Percentiles rank a stretch among this genome's conserved stretches.
phyloP scores from a whole-genome alignment of 2,113 vertebrate species.

The Stigmatopora argus region DNA sequence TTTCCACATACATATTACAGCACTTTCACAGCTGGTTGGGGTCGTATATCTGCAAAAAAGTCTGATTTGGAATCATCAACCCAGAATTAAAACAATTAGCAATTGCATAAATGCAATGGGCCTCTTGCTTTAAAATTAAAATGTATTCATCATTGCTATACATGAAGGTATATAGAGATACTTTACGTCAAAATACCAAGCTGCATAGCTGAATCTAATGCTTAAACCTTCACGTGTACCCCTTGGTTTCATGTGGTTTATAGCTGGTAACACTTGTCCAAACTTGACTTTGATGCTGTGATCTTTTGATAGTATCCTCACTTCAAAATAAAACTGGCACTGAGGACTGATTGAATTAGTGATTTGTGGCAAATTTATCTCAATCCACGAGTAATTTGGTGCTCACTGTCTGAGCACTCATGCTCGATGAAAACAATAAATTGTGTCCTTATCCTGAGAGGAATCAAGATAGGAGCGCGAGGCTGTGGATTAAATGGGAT shows the following conservation, averaged over 20 bases:
- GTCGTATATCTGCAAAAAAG: too few relatives aligned
- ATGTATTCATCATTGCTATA: too few relatives aligned
- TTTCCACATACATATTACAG: too few relatives aligned
- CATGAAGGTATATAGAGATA: too few relatives aligned
- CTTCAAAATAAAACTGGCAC: conserved; percentile 44
- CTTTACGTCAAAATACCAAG: too few relatives aligned
- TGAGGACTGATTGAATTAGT: conserved; percentile 60
- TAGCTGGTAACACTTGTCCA: conserved; percentile 31
- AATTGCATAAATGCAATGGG: too few relatives aligned
- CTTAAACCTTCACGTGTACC: conserved; percentile 36
- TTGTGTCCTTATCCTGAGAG: conserved; percentile 68
- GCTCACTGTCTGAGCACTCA: conserved; percentile 60
- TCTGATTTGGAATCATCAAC: too few relatives aligned
- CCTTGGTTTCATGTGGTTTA: conserved; percentile 52
- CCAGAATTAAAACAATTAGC: too few relatives aligned
- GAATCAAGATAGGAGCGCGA: conserved; percentile 65
- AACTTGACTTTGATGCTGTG: conserved; percentile 47
- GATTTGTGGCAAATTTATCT: conserved; percentile 61
- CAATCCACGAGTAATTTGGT: conserved; percentile 50
- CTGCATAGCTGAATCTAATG: too few relatives aligned
- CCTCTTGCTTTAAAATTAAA: too few relatives aligned
- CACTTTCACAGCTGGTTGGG: too few relatives aligned
- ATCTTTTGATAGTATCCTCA: conserved; percentile 49
- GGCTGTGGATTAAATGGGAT: conserved; percentile 66
- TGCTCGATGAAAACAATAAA: conserved; percentile 70